phyloP scores from a whole-genome alignment of 1,140 invertebrate species.

The Heliconius hewitsoni region DNA sequence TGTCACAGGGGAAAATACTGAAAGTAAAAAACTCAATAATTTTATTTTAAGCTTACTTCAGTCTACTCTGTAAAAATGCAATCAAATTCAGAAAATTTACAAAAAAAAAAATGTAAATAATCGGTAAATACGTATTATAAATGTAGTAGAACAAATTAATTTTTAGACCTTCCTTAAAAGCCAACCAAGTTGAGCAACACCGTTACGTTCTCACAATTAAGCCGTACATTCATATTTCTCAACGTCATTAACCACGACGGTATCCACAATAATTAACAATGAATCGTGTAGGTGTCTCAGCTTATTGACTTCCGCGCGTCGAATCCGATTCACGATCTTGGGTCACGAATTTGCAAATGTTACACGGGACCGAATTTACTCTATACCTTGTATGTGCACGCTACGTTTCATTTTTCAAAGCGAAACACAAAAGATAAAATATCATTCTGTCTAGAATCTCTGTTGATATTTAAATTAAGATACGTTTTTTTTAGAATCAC shows the following conservation, averaged over 20 bases:
- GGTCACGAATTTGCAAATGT: slow-evolving; percentile 46
- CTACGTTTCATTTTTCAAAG: slow-evolving; percentile 34
- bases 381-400: slow-evolving; percentile 27
- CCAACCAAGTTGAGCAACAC: background rate
- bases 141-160: background rate
- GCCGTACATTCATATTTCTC: slow-evolving; percentile 33
- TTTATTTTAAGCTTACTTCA: too few relatives aligned
- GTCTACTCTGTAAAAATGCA: too few relatives aligned
- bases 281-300: slow-evolving; percentile 44
- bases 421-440: slow-evolving; percentile 30
- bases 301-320: slow-evolving; percentile 46
- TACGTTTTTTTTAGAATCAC: slow-evolving; percentile 37
- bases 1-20: too few relatives aligned
- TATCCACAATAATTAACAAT: slow-evolving; percentile 49
- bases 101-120: too few relatives aligned
- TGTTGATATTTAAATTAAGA: slow-evolving; percentile 49
- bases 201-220: slow-evolving; percentile 36
- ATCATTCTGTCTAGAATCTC: slow-evolving; percentile 35
- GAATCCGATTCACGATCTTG: slow-evolving; percentile 47
- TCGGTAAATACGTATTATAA: background rate
- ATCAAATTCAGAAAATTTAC: too few relatives aligned
- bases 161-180: background rate
- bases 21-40: too few relatives aligned
- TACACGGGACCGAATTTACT: slow-evolving; percentile 29
- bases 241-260: slow-evolving; percentile 35